Evolutionary conservation across 1,140 invertebrate genomes (phyloP), one percentile per base, ranked within the genome.

Genomic region (Platyscapa corneri): DNA sequence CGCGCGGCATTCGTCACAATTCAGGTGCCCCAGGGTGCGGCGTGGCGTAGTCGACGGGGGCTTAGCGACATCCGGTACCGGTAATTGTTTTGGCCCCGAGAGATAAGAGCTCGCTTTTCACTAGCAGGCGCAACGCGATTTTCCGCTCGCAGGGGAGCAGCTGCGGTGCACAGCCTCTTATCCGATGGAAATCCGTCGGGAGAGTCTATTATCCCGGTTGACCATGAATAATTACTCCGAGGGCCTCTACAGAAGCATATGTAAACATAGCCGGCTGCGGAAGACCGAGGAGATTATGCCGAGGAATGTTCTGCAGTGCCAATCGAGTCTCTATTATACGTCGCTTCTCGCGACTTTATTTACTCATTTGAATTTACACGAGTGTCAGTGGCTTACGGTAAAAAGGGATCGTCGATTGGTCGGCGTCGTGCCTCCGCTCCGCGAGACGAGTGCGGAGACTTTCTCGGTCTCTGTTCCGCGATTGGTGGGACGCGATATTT

Each of bases 171-270:
- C 42, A 74, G 39, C 34, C 32, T 37, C 20, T 37, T 70, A 65
- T 78, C 56, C 32, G 34, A 18, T 34, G 34, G 49, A 18, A 64
- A 74, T 79, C 83, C 76, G 16, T 53, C 8, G 83, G 34, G 64
- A 80, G 83, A 56, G 76, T 78, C 39, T 39, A 84, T 79, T 84
- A 85, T 74, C 75, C 83, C 30, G 49, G 32, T 64, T 60, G 67
- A 85, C 37, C 77, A 49, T 80, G 65, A 85, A 81, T 85, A 81
- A 81, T 75, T 80, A 72, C 60, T 3, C 37, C 10, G 42, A 46
- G 32, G 37, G n/a, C n/a, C 16, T 37, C 42, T 1, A 53, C n/a
- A n/a, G 27, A 27, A 42, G 39, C 72, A 49, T 49, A 30, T n/a
- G 42, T 23, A 77, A 74, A 42, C 37, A 76, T 27, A 39, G 7